phyloP scores from a whole-genome alignment of 92 coral and sea anemone species.

The Scolanthus callimorphus region DNA sequence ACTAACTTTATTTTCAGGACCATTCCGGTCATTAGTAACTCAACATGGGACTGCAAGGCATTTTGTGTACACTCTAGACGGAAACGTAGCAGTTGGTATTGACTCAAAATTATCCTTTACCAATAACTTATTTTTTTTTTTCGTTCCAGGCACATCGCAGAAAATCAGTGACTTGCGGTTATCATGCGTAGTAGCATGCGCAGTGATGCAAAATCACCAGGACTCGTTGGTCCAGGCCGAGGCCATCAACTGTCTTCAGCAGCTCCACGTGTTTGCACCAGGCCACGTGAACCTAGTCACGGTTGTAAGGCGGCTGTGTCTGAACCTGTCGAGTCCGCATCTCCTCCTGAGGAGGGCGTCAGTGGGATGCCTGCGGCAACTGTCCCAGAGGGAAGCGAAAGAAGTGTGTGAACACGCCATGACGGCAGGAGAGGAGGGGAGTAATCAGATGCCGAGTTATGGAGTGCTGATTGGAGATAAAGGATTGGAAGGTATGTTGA shows the following conservation, averaged over 20 bases:
- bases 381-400: constrained; percentile 98
- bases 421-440: constrained; percentile 84
- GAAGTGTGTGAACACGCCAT: constrained; percentile 98
- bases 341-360: constrained; percentile 94
- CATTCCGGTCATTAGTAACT: too few relatives aligned
- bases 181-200: constrained; percentile 90
- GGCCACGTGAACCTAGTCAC: constrained; percentile 88
- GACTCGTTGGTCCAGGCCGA: constrained; percentile 98
- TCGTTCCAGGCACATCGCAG: constrained; percentile 70
- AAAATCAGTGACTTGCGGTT: constrained; percentile 82
- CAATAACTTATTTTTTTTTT: not conserved
- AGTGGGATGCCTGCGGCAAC: constrained; percentile 94
- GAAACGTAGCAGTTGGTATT: too few relatives aligned
- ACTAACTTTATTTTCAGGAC: too few relatives aligned
- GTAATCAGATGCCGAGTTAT: constrained; percentile 70
- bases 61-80: too few relatives aligned
- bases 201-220: constrained; percentile 96
- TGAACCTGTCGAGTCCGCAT: constrained; percentile 98
- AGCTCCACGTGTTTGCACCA: constrained; percentile 98
- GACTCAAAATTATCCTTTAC: too few relatives aligned
- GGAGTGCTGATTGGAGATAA: constrained; percentile 90
- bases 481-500: constrained; percentile 95
- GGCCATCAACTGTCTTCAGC: constrained; percentile 98
- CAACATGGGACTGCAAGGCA: too few relatives aligned
- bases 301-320: constrained; percentile 89